Percentiles rank a stretch among this genome's conserved stretches.
Conservation (phyloP, 2,113 vertebrate species). For the Pogona vitticeps region DNA sequence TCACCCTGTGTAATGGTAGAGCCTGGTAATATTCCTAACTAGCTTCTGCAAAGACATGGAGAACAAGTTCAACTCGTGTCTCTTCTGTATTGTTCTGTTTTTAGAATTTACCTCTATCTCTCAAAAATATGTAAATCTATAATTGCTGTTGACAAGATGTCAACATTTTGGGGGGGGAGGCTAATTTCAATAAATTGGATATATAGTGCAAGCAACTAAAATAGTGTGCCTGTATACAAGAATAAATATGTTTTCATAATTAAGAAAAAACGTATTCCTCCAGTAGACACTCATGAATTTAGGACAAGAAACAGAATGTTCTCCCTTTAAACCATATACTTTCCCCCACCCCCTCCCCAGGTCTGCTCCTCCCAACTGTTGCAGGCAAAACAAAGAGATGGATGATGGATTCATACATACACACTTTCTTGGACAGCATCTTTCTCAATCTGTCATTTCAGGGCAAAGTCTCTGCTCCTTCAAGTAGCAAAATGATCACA, state of each 20-base stretch:
- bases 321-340: not conserved
- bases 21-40: too few species aligned
- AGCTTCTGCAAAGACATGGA: too few species aligned
- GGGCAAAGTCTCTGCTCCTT: not conserved
- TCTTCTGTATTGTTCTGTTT: not conserved
- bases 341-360: not conserved
- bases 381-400: too few species aligned
- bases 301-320: conserved; percentile 31
- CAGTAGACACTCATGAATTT: not conserved
- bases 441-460: not conserved
- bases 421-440: conserved; percentile 2
- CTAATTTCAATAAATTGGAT: too few species aligned
- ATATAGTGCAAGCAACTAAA: too few species aligned
- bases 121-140: conserved; percentile 6
- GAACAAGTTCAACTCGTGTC: not conserved
- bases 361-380: too few species aligned
- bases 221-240: too few species aligned
- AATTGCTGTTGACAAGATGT: not conserved
- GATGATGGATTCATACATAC: too few species aligned
- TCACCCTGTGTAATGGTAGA: too few species aligned
- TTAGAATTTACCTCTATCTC: not conserved
- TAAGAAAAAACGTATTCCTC: too few species aligned
- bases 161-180: too few species aligned
- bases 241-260: too few species aligned
- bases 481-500: conserved; percentile 22